phyloP scores from a whole-genome alignment of 2,888 invertebrate species.

The Ligdia adustata region DNA sequence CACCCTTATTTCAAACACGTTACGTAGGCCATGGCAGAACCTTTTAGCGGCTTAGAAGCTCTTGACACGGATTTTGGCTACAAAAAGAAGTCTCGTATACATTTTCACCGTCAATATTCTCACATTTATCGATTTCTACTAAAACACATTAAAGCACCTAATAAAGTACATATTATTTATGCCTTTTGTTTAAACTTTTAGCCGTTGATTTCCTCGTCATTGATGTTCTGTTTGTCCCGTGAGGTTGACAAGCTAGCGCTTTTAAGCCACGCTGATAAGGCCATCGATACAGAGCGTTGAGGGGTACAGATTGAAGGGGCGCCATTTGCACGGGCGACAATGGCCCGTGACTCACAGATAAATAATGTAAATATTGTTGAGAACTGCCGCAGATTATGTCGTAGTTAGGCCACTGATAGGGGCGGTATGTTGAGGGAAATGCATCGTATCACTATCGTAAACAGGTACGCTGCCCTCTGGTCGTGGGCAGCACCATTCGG shows the following conservation, averaged over 20 bases:
- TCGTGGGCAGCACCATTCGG: no score
- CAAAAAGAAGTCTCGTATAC: no score
- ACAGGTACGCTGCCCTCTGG: no score
- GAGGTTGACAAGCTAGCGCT: conserved; percentile 37
- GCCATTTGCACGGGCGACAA: conserved; percentile 48
- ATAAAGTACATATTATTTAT: no score
- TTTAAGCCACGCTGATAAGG: conserved; percentile 44
- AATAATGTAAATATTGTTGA: conserved; percentile 29
- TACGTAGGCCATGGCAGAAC: no score
- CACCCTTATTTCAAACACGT: no score
- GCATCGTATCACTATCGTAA: no score
- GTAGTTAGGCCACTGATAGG: conserved; percentile 24
- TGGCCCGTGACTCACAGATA: conserved; percentile 44
- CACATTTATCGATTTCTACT: no score
- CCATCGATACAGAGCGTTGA: conserved; percentile 43
- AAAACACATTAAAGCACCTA: no score
- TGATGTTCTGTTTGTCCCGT: conserved; percentile 19
- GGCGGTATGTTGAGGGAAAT: conserved; percentile 19
- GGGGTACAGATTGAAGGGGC: conserved; percentile 55
- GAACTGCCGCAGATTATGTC: conserved; percentile 21
- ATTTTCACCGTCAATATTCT: no score
- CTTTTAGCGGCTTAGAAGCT: no score
- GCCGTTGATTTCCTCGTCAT: conserved; percentile 20
- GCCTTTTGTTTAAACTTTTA: conserved; percentile 31
- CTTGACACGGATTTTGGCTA: no score